phyloP scores from a whole-genome alignment of 2,888 invertebrate genomes.

The Cataglyphis altisquamis region DNA sequence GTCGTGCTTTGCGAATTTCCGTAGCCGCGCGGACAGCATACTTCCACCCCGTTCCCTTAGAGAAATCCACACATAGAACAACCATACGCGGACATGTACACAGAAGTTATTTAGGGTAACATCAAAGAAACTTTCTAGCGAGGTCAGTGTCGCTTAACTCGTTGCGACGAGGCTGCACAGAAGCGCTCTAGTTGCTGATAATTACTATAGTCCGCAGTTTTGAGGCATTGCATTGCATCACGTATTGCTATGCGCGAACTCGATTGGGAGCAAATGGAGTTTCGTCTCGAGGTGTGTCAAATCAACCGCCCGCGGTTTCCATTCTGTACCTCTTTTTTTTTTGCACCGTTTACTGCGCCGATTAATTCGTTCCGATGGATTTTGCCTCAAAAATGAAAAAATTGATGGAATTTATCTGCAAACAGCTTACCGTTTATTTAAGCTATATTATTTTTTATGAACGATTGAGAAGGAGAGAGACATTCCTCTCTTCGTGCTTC shows the following conservation, averaged over 20 bases:
- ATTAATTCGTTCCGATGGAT: slow-evolving; percentile 44
- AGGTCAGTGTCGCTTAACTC: slow-evolving; percentile 72
- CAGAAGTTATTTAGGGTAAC: slow-evolving; percentile 51
- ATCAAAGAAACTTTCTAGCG: slow-evolving; percentile 73
- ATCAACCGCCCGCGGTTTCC: slow-evolving; percentile 25
- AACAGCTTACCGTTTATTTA: slow-evolving; percentile 5
- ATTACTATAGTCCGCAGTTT: slow-evolving; percentile 68
- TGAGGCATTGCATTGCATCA: slow-evolving; percentile 47
- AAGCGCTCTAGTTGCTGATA: slow-evolving; percentile 62
- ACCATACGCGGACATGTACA: not conserved
- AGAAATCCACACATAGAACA: slow-evolving; percentile 28
- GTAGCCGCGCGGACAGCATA: slow-evolving; percentile 57
- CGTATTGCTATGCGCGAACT: slow-evolving; percentile 58
- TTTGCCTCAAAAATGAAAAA: slow-evolving; percentile 9
- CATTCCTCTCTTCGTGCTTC: not conserved
- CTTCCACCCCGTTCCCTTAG: slow-evolving; percentile 39
- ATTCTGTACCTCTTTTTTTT: slow-evolving; percentile 25
- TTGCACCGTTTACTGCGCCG: not conserved
- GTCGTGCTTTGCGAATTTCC: slow-evolving; percentile 67
- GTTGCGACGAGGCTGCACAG: slow-evolving; percentile 64
- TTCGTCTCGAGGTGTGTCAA: slow-evolving; percentile 58
- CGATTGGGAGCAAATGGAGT: slow-evolving; percentile 67
- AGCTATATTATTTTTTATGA: not conserved
- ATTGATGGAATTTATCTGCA: slow-evolving; percentile 32
- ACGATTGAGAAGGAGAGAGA: not conserved